These are phyloP conservation scores for Perdita meconis DNA, from an alignment of 2,888 invertebrate species.

Conservation along the genomic window DNA sequence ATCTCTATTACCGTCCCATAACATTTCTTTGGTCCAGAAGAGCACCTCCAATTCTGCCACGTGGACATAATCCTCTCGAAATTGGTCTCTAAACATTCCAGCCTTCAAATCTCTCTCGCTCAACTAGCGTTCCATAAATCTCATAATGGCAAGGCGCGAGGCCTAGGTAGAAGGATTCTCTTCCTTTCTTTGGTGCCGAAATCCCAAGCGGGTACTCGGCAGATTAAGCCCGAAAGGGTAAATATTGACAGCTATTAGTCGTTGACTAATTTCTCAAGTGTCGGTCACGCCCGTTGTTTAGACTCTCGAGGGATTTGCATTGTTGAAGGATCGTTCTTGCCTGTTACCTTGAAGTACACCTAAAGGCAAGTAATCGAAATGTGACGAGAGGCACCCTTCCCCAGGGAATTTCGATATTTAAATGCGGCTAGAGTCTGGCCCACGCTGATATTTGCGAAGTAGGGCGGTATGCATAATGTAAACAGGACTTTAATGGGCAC, in stretches of 20 bases:
- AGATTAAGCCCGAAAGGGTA: conserved; percentile 61
- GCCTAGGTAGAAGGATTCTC: conserved; percentile 13
- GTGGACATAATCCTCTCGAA: neutral
- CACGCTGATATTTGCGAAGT: too few relatives aligned
- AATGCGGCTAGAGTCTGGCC: neutral
- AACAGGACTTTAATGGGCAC: too few relatives aligned
- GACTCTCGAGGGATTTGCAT: conserved; percentile 55
- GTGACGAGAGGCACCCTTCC: neutral
- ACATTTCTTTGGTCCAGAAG: too few relatives aligned
- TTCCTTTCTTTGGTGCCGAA: conserved; percentile 6
- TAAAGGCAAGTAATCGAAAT: conserved; percentile 6
- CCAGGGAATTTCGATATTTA: conserved; percentile 8
- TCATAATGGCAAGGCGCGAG: neutral
- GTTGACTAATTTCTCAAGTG: conserved; percentile 33
- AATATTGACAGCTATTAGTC: conserved; percentile 70
- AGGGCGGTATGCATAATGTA: too few relatives aligned
- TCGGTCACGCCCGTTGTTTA: conserved; percentile 54
- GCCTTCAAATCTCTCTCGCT: neutral
- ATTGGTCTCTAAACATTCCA: neutral
- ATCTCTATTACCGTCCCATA: too few relatives aligned
- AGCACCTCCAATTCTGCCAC: neutral
- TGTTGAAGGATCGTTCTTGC: neutral
- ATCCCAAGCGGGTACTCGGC: conserved; percentile 36
- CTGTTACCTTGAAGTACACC: neutral
- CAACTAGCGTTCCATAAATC: conserved; percentile 16